These are phyloP conservation scores for Brachypodius melanocephalos DNA, from an alignment of 2,113 vertebrate species.

Conservation along the genomic window DNA sequence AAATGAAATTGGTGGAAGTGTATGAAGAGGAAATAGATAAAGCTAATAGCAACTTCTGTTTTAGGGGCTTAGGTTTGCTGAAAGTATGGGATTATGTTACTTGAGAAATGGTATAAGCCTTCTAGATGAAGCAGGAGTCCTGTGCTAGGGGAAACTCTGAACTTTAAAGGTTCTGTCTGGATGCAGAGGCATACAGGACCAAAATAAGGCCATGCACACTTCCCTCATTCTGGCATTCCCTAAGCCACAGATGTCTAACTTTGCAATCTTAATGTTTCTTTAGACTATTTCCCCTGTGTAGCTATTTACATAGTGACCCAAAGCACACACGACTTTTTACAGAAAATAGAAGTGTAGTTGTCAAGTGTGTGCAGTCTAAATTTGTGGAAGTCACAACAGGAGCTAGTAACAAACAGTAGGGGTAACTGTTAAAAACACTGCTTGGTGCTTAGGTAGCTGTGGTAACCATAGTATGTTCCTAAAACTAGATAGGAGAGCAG, in stretches of 20 bases:
- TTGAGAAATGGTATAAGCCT: background rate
- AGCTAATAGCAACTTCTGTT: background rate
- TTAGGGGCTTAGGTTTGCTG: background rate
- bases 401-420: conserved; percentile 43
- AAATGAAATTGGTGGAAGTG: background rate
- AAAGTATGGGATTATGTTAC: background rate
- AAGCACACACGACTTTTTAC: background rate
- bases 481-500: background rate
- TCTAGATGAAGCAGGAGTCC: background rate
- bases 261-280: background rate
- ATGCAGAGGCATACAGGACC: background rate
- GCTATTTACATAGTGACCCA: background rate
- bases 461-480: conserved; percentile 22
- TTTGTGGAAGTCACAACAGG: conserved; percentile 17
- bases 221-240: background rate
- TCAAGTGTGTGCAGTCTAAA: conserved; percentile 1
- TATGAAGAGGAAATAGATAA: background rate
- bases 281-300: background rate
- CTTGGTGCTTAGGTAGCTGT: conserved; percentile 40
- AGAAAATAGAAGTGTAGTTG: background rate
- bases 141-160: background rate
- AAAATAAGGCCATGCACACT: background rate
- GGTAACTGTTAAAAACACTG: conserved; percentile 27
- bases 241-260: background rate
- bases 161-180: background rate